Percentiles rank a stretch among this genome's conserved stretches.
Evolutionary conservation across 2,888 invertebrate genomes (phyloP).

Genomic region (Eupithecia centaureata): DNA sequence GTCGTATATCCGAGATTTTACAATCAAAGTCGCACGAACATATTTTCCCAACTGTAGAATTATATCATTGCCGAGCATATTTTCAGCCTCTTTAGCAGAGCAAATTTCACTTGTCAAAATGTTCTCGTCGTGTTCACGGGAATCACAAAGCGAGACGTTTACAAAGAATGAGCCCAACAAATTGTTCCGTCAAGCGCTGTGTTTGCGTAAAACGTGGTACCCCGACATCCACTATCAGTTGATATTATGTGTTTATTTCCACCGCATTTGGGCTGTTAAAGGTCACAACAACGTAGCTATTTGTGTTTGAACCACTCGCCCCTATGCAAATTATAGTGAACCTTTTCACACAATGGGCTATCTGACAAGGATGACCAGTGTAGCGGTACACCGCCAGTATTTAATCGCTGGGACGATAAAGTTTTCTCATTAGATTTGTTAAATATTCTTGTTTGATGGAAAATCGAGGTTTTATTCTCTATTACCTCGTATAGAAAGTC

Average conservation of each 20-base stretch:
- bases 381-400: slow-evolving; percentile 52
- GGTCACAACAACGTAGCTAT: slow-evolving; percentile 28
- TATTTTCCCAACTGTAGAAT: slow-evolving; percentile 53
- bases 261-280: slow-evolving; percentile 46
- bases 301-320: slow-evolving; percentile 26
- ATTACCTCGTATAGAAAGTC: slow-evolving; percentile 18
- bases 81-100: slow-evolving; percentile 64
- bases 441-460: slow-evolving; percentile 50
- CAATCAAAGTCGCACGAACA: slow-evolving; percentile 48
- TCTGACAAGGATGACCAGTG: slow-evolving; percentile 19
- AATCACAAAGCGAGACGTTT: slow-evolving; percentile 78
- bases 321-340: slow-evolving; percentile 37
- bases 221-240: slow-evolving; percentile 61
- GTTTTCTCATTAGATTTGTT: slow-evolving; percentile 63
- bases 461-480: slow-evolving; percentile 40
- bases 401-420: slow-evolving; percentile 55
- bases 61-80: slow-evolving; percentile 58
- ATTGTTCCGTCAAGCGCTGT: slow-evolving; percentile 73
- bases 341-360: slow-evolving; percentile 25
- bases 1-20: slow-evolving; percentile 23
- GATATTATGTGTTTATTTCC: slow-evolving; percentile 58
- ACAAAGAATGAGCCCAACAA: slow-evolving; percentile 78
- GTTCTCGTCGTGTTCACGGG: slow-evolving; percentile 73
- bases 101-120: slow-evolving; percentile 80
- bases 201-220: slow-evolving; percentile 69